Evolutionary conservation across 2,797 vertebrate genomes (phyloP), one percentile per base, ranked within the genome.

Genomic region (Somateria mollissima): DNA sequence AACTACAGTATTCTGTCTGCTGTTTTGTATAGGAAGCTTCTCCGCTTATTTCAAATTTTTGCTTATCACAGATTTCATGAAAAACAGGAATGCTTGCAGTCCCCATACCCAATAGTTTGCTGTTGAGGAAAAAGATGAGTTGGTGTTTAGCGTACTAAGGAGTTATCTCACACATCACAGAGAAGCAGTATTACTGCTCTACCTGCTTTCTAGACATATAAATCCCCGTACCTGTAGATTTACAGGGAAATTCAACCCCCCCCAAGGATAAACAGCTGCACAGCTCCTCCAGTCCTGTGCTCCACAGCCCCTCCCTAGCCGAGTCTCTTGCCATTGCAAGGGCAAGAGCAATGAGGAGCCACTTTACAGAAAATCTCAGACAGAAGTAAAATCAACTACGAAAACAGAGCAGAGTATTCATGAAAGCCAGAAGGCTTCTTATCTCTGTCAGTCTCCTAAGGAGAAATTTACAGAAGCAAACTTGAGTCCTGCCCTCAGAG

Each of bases 231-330:
- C 43, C 12, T 39, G 6, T 15, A 43, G 11, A 61, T 71, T 34
- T 21, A 51, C 11, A 20, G 4, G 54, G 45, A 27, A 71, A 54
- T 71, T 49, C 49, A 71, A 17, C 51, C 32, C 13, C 13, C 34
- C 39, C 13, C 4, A 53, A 64, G 65, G 64, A 6, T 21, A 16
- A 83, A 75, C 24, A 6, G 7, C 58, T 65, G 22, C 22, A 13
- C 16, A 43, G 24, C 64, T 70, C 28, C 51, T 69, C 60, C 20
- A 41, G 17, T 9, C 11, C 19, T 10, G 32, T 43, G 34, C 37
- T 69, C 37, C 32, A 11, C 0, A 1, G 10, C 17, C 17, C 11
- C 49, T 56, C 11, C 22, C 9, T 25, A 27, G 16, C 6, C 5
- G 27, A 14, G 13, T 75, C 19, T 47, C n/a, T 56, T 9, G 8